These are phyloP conservation scores for Carterocephalus palaemon DNA, from an alignment of 2,888 invertebrate genomes.

Conservation along the genomic window DNA sequence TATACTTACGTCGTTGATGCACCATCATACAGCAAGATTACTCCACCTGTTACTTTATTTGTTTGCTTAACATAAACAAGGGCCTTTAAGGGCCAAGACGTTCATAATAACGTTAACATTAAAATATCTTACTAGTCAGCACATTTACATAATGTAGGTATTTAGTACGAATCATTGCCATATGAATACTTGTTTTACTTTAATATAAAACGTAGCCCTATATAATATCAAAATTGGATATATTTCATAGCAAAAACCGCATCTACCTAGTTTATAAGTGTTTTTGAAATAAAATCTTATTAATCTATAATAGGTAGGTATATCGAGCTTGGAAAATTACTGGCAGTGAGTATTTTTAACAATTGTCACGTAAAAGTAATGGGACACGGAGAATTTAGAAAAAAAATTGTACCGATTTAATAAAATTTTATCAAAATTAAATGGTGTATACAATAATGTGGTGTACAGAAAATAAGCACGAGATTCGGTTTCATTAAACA, in stretches of 20 bases:
- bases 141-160: slow-evolving; percentile 18
- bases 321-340: slow-evolving; percentile 9
- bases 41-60: too few species aligned
- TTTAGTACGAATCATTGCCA: slow-evolving; percentile 7
- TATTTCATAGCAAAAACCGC: slow-evolving; percentile 23
- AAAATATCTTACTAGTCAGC: slow-evolving; percentile 17
- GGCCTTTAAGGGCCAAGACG: too few species aligned
- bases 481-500: too few species aligned
- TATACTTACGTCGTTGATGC: too few species aligned
- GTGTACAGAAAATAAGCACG: too few species aligned
- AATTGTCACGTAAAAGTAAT: neutral
- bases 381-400: neutral
- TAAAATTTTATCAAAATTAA: neutral
- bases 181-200: slow-evolving; percentile 2
- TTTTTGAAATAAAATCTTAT: slow-evolving; percentile 8
- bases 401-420: neutral
- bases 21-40: too few species aligned
- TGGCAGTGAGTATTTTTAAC: slow-evolving; percentile 15
- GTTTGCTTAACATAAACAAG: too few species aligned
- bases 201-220: neutral
- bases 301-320: slow-evolving; percentile 16
- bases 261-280: slow-evolving; percentile 7
- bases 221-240: slow-evolving; percentile 20
- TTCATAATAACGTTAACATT: slow-evolving; percentile 1
- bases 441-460: too few species aligned